A percentile compares a stretch with the other conserved stretches of the same genome.
Evolutionary conservation across 2,888 invertebrate species (phyloP).

Genomic region (Physocephala rufipes): DNA sequence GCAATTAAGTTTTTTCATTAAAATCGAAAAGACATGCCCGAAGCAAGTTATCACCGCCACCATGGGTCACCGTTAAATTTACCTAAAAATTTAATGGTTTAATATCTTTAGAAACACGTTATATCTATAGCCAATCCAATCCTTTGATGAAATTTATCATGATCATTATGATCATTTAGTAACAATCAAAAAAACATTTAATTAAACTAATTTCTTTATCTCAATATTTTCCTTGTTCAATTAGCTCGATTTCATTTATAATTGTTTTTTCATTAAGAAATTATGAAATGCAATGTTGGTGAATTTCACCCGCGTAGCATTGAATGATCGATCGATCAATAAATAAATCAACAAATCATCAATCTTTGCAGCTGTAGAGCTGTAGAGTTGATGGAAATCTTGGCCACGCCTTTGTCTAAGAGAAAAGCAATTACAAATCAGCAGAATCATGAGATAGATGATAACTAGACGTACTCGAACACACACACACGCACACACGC

Average conservation of each 20-base stretch:
- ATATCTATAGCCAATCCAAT: too few relatives aligned
- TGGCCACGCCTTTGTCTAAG: slow-evolving; percentile 18
- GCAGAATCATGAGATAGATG: not conserved
- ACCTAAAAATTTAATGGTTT: too few relatives aligned
- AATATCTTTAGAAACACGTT: too few relatives aligned
- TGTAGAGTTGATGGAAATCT: slow-evolving; percentile 1
- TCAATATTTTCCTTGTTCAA: not conserved
- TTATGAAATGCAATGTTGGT: slow-evolving; percentile 4
- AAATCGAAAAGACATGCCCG: too few relatives aligned
- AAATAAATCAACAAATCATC: slow-evolving; percentile 64
- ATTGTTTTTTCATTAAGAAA: not conserved
- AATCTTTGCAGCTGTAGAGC: slow-evolving; percentile 46
- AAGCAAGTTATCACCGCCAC: too few relatives aligned
- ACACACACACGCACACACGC: not conserved
- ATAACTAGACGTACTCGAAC: not conserved
- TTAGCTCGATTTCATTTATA: not conserved
- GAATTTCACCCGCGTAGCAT: slow-evolving; percentile 42
- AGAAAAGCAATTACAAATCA: not conserved
- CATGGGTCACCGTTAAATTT: too few relatives aligned
- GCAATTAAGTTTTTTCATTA: too few relatives aligned
- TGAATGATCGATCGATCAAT: slow-evolving; percentile 57
- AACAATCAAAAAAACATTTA: slow-evolving; percentile 10
- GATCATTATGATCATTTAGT: too few relatives aligned
- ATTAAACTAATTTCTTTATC: not conserved
- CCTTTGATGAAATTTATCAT: too few relatives aligned